Base-by-base conservation (phyloP, 2,113 vertebrate genomes). In the Corydoras sp. region DNA sequence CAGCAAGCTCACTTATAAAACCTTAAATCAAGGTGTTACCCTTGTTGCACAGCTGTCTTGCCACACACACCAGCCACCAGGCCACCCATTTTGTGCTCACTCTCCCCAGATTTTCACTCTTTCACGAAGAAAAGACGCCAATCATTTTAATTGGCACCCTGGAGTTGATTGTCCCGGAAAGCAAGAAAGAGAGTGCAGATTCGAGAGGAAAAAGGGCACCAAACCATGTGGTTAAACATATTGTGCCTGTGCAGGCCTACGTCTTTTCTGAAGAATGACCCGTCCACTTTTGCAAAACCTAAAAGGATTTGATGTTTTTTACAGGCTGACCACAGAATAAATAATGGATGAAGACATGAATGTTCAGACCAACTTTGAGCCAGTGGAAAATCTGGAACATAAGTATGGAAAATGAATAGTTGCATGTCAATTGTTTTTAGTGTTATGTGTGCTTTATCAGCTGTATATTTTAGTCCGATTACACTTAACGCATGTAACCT, bases 71-170 rank as follows among this genome's bases (percentile, higher is more conserved):
- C 68, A 63, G 59, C 15, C 60, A 80, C 67, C 76, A 72, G 87
- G 83, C 87, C 88, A 90, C 88, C 87, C 89, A 88, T 88, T 84
- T 83, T 84, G 86, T 81, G 80, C 74, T 75, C 77, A 81, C 84
- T 84, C 84, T 81, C 72, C 79, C 9, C 69, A 60, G 64, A 77
- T 56, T 14, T 43, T 30, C 71, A 69, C 84, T 80, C 83, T 83
- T 73, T 64, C 81, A 76, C 18, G 18, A 86, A 87, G 84, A 87
- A 81, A 88, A 89, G 82, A 85, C 74, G 86, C 85, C 88, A 89
- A 86, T 89, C 87, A 86, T 83, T 76, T 75, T 90, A 89, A 90
- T 90, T 90, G 88, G 87, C 88, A 81, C 84, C 88, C 87, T 69
- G 81, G 81, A 31, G 86, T 80, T 79, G 71, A 87, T 88, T 88